Percentiles rank a stretch among this genome's conserved stretches.
Conservation (phyloP, 2,113 vertebrate species). For the Haemorhous mexicanus region DNA sequence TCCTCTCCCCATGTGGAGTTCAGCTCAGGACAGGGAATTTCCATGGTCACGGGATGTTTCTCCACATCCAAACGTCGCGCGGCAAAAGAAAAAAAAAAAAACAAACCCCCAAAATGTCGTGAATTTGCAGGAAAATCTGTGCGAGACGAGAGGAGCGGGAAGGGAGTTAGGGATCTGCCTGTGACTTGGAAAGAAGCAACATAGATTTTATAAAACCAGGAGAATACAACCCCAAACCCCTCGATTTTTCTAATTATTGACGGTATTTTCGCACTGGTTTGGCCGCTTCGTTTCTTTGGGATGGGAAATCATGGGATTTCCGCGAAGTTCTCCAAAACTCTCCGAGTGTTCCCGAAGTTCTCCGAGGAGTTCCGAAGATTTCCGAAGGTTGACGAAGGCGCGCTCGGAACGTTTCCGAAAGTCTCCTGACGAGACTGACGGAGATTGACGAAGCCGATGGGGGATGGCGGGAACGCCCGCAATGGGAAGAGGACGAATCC, state of each 20-base stretch:
- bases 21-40: not conserved
- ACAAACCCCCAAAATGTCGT: not conserved
- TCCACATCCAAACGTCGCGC: not conserved
- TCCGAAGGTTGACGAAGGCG: not conserved
- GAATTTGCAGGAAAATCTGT: not conserved
- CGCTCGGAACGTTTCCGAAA: not conserved
- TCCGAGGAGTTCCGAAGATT: not conserved
- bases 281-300: not conserved
- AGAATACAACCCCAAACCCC: accelerated
- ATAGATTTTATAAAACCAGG: accelerated
- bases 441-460: not conserved
- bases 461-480: not conserved
- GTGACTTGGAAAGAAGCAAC: not conserved
- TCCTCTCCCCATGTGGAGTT: not conserved
- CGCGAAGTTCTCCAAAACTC: accelerated
- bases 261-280: not conserved
- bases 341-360: accelerated
- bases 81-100: not conserved
- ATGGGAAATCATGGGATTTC: accelerated
- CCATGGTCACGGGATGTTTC: not conserved
- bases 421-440: not conserved
- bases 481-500: not conserved
- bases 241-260: not conserved
- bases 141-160: not conserved
- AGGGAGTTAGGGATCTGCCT: too few species aligned